A percentile compares a stretch with the other conserved stretches of the same genome.
Conservation (phyloP, 2,113 vertebrate species). For the Rhagologus leucostigma region DNA sequence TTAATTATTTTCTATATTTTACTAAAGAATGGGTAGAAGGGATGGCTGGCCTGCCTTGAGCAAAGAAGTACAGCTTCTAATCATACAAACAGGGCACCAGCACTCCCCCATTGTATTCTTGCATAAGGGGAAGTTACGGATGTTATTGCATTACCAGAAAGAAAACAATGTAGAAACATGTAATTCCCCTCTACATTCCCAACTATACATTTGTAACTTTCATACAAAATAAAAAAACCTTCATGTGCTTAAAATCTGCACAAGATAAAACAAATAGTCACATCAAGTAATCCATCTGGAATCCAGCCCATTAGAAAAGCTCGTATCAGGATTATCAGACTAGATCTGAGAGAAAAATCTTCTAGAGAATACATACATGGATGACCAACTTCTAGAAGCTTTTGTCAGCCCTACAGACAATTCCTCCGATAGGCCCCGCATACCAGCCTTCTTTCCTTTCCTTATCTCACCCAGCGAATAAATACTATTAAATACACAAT, state of each 20-base stretch:
- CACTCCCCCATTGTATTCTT: neutral
- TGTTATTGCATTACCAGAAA: neutral
- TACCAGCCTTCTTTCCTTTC: neutral
- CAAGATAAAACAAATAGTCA: neutral
- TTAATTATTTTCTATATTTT: neutral
- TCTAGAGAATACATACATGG: neutral
- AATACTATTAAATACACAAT: neutral
- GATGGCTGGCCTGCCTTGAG: neutral
- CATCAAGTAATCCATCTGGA: neutral
- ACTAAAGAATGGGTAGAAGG: neutral
- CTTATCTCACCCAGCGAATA: constrained; percentile 10
- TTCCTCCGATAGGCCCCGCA: neutral
- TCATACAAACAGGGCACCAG: neutral
- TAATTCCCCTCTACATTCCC: neutral
- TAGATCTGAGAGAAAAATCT: neutral
- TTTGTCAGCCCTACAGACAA: neutral
- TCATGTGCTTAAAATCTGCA: neutral
- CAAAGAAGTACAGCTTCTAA: neutral
- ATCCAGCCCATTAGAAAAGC: neutral
- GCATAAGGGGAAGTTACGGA: neutral
- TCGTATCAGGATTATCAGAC: neutral
- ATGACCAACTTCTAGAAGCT: neutral
- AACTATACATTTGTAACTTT: neutral
- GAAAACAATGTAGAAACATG: neutral
- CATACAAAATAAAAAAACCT: neutral